Conservation (phyloP, 1,140 invertebrate genomes). For the Trichonephila clavipes region DNA sequence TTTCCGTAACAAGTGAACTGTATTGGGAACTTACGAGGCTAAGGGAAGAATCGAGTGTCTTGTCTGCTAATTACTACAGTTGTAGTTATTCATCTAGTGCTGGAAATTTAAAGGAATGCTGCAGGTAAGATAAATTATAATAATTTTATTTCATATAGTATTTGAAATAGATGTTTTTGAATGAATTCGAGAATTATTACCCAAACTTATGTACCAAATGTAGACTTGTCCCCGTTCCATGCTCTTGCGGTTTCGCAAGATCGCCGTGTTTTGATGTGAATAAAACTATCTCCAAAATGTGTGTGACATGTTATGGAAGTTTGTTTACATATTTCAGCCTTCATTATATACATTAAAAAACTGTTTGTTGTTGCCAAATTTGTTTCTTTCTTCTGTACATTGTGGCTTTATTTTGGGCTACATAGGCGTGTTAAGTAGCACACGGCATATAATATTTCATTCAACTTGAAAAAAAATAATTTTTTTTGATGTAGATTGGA, state of each 20-base stretch:
- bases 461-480: not conserved
- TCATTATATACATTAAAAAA: not conserved
- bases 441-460: not conserved
- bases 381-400: not conserved
- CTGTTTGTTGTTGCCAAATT: no score
- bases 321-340: not conserved
- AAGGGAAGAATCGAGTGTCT: not conserved
- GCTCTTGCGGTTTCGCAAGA: conserved; percentile 26
- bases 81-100: not conserved
- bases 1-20: conserved; percentile 66
- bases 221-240: conserved; percentile 31
- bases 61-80: conserved; percentile 28
- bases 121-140: conserved; percentile 43
- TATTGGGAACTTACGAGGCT: conserved; percentile 47
- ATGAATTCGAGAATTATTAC: not conserved
- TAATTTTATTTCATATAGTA: not conserved
- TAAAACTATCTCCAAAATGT: not conserved
- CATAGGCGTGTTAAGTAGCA: not conserved
- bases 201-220: conserved; percentile 27
- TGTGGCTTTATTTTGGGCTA: not conserved
- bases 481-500: not conserved
- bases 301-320: not conserved
- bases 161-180: not conserved
- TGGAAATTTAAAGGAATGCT: conserved; percentile 64
- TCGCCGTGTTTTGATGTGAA: not conserved